Conservation (phyloP, 2,888 invertebrate species). For the Marasmarcha lunaedactyla region DNA sequence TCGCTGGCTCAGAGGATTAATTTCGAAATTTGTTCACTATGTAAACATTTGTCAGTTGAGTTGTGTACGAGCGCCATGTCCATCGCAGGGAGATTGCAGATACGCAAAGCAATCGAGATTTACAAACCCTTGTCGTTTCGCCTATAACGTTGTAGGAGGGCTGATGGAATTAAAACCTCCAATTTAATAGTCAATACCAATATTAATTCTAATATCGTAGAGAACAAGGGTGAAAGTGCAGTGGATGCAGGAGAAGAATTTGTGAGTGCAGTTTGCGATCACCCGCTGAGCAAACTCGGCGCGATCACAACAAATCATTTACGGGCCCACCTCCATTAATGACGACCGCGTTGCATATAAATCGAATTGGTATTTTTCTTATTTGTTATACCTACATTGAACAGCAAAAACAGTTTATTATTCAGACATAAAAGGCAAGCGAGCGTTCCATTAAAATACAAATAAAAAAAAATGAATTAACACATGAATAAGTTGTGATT, state of each 20-base stretch:
- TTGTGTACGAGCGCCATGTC: conserved; percentile 31
- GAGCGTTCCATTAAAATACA: too few relatives aligned
- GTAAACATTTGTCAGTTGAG: conserved; percentile 58
- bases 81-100: conserved; percentile 51
- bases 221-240: conserved; percentile 28
- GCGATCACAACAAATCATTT: conserved; percentile 68
- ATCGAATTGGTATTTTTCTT: conserved; percentile 37
- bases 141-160: conserved; percentile 64
- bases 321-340: conserved; percentile 62
- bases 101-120: conserved; percentile 63
- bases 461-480: too few relatives aligned
- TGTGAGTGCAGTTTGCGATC: conserved; percentile 58
- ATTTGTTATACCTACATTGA: conserved; percentile 20
- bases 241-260: conserved; percentile 24
- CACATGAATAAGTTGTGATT: too few relatives aligned
- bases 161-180: conserved; percentile 55
- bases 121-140: conserved; percentile 62
- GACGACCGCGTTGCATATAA: conserved; percentile 51
- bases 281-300: conserved; percentile 61
- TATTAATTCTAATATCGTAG: conserved; percentile 22
- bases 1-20: conserved; percentile 40
- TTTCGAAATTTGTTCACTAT: conserved; percentile 54
- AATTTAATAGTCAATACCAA: conserved; percentile 5
- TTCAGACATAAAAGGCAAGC: too few relatives aligned
- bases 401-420: neutral